Evolutionary conservation across 1,140 invertebrate species (phyloP).

Genomic region (Mamestra configurata): DNA sequence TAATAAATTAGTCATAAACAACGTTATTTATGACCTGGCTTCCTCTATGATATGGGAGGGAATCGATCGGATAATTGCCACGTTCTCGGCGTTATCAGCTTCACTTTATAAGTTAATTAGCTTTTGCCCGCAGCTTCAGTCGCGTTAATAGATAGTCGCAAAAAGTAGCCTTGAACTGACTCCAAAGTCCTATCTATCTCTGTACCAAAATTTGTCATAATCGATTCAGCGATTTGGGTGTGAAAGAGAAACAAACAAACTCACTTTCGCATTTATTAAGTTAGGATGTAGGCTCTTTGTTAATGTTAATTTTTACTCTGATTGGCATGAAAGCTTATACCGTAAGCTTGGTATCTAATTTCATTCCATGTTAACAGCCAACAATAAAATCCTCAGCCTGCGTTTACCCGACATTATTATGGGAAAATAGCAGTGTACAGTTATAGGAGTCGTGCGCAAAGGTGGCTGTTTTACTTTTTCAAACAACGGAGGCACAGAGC

Average conservation of each 20-base stretch:
- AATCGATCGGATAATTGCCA: background rate
- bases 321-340: conserved; percentile 1
- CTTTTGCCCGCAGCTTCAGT: no score
- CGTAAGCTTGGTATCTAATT: background rate
- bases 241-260: no score
- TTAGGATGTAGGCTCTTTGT: no score
- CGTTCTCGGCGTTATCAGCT: background rate
- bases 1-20: conserved; percentile 18
- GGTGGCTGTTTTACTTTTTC: conserved; percentile 34
- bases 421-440: conserved; percentile 21
- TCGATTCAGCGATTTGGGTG: no score
- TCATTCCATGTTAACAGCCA: conserved; percentile 19
- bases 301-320: no score
- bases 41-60: background rate
- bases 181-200: no score
- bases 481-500: conserved; percentile 39
- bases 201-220: no score
- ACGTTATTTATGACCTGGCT: background rate
- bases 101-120: background rate
- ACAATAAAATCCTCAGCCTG: conserved; percentile 1
- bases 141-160: no score
- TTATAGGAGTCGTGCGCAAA: conserved; percentile 36
- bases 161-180: no score
- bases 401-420: conserved; percentile 19
- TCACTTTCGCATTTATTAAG: no score